Evolutionary conservation across 2,888 invertebrate species (phyloP), one percentile per base, ranked within the genome.

Genomic region (Mythimna pallens): DNA sequence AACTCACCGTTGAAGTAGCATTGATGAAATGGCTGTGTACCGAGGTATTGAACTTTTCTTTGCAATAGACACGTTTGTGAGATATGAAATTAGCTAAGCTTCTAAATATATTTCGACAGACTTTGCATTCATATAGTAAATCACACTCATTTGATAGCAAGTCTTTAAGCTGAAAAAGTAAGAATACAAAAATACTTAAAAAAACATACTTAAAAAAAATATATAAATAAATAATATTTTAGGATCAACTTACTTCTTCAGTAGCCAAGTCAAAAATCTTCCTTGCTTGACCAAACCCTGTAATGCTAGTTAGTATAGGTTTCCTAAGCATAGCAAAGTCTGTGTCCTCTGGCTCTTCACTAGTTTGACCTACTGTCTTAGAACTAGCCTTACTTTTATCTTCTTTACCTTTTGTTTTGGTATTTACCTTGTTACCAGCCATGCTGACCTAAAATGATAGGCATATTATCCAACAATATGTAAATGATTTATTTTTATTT

Each of bases 71-170:
- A 75, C 99, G 97, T 94, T 99, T 99, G 92, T 99, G 99, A 52
- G 98, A 97, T 84, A 99, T 97, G 90, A 99, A 98, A 94, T 99
- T 99, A 22, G 98, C 98, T 81, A 99, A 95, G 91, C 98, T 98
- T 85, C 99, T 97, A 92, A 98, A 99, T 88, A 99, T 96, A 89
- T 98, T 98, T 52, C 98, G 97, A 90, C 99, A 99, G 30, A 98
- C 97, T 92, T 98, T 98, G 93, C 99, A 99, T 93, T 99, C 99
- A 93, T 98, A 98, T 87, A 99, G 97, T 73, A 99, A 94, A 92
- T 98, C 98, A 96, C 99, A 99, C 95, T 99, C 99, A 89, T 98
- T 97, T 50, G 97, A 95, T 52, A 99, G 95, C 68, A 98, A 95
- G 84, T 97, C 96, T 84, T 97, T 97, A 36, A 98, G 97, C 98